A percentile compares a stretch with the other conserved stretches of the same genome.
phyloP scores from a whole-genome alignment of 2,888 invertebrate genomes.

The Pammene fasciana region DNA sequence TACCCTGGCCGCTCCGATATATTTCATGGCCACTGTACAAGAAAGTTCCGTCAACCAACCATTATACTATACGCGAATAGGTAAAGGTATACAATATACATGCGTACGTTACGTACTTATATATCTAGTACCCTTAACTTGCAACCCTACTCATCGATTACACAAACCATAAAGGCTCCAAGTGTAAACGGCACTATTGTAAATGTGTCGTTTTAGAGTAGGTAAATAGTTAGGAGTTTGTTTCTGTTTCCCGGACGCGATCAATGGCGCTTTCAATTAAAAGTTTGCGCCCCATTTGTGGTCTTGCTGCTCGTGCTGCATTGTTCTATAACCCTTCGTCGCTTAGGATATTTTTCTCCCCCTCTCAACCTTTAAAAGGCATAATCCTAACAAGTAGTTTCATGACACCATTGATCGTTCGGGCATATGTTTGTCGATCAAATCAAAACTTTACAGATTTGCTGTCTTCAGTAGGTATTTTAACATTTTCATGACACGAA shows the following conservation, averaged over 20 bases:
- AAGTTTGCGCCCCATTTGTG: constrained; percentile 18
- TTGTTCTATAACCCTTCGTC: constrained; percentile 14
- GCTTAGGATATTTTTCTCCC: neutral
- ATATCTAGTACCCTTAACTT: neutral
- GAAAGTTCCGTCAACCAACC: no score
- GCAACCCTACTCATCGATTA: neutral
- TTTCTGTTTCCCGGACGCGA: constrained; percentile 15
- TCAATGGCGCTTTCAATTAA: constrained; percentile 26
- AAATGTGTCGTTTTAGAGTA: constrained; percentile 8
- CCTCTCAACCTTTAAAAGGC: neutral
- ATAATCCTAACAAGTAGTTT: constrained; percentile 12
- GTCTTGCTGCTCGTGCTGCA: constrained; percentile 8
- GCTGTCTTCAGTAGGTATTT: no score
- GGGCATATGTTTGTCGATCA: neutral
- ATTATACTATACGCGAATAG: no score
- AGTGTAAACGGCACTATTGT: neutral
- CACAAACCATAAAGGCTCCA: neutral
- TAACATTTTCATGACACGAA: no score
- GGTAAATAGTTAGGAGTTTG: constrained; percentile 9
- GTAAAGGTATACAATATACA: no score
- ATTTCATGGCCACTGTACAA: no score
- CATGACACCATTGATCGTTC: neutral
- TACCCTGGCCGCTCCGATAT: no score
- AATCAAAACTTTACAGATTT: no score
- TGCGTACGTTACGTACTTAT: no score